Percentiles rank a stretch among this genome's conserved stretches.
Conservation (phyloP, 2,888 invertebrate species). For the Melikaiella ostensackeni region DNA sequence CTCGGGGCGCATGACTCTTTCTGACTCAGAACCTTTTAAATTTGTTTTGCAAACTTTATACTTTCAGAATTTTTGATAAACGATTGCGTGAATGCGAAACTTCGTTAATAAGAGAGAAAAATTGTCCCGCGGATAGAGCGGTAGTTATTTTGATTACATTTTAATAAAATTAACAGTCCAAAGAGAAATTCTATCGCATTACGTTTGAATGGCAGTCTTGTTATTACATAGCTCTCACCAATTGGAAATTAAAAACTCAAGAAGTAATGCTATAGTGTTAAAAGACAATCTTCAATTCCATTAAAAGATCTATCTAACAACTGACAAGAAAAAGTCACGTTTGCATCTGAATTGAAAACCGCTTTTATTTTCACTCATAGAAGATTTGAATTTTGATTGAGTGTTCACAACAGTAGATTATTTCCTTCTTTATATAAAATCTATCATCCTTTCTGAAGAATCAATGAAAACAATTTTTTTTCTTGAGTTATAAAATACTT, state of each 20-base stretch:
- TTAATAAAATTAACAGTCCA: neutral
- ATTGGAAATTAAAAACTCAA: neutral
- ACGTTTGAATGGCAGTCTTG: neutral
- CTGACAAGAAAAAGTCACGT: neutral
- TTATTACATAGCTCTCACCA: conserved; percentile 4
- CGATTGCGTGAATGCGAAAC: neutral
- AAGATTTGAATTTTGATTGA: neutral
- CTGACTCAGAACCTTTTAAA: no score
- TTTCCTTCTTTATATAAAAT: no score
- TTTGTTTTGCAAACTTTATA: no score
- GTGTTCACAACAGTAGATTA: no score
- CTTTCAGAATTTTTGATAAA: neutral
- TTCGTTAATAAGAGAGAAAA: neutral
- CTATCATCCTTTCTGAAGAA: no score
- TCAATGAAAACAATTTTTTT: no score
- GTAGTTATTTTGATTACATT: neutral
- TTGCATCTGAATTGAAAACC: neutral
- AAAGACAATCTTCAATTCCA: neutral
- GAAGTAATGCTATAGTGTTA: neutral
- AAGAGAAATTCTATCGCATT: neutral
- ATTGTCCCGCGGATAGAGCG: neutral
- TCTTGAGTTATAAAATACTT: no score
- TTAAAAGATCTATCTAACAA: neutral
- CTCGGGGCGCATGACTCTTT: no score
- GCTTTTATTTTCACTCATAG: neutral